Percentiles rank a stretch among this genome's conserved stretches.
phyloP scores from a whole-genome alignment of 2,113 vertebrate species.

The Salvelinus namaycush region DNA sequence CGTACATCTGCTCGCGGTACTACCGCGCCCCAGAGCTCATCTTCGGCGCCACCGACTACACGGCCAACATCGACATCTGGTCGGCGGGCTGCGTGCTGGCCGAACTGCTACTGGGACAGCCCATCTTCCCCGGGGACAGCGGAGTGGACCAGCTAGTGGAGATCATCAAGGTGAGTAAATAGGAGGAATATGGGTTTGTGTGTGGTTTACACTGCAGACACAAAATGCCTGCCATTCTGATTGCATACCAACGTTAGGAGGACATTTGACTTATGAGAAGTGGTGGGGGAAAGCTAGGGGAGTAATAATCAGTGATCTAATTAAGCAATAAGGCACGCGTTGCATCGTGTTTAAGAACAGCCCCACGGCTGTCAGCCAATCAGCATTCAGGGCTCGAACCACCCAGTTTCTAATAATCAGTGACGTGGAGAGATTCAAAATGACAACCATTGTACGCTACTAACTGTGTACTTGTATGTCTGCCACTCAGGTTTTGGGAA shows the following conservation, averaged over 20 bases:
- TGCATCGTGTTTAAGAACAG: no score
- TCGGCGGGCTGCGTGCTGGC: conserved; percentile 91
- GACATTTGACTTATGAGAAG: no score
- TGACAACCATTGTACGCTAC: neutral
- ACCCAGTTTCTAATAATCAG: no score
- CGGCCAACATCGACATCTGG: conserved; percentile 94
- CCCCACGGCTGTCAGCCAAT: no score
- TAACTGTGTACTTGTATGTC: no score
- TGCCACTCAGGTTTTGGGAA: conserved; percentile 81
- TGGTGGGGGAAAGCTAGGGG: neutral
- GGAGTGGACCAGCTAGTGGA: conserved; percentile 94
- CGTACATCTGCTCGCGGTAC: conserved; percentile 95
- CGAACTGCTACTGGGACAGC: conserved; percentile 88
- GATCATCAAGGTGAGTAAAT: conserved; percentile 85
- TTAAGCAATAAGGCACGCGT: no score
- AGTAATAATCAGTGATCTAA: neutral
- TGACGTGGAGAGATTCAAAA: neutral
- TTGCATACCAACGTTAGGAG: no score
- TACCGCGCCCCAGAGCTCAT: conserved; percentile 93
- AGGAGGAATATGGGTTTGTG: neutral
- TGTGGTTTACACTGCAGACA: neutral
- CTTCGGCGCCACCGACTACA: conserved; percentile 93
- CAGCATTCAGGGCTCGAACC: no score
- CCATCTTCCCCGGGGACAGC: conserved; percentile 91
- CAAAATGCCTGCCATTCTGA: no score